These are phyloP conservation scores for Diloba caeruleocephala DNA, from an alignment of 2,888 invertebrate species.

Conservation along the genomic window DNA sequence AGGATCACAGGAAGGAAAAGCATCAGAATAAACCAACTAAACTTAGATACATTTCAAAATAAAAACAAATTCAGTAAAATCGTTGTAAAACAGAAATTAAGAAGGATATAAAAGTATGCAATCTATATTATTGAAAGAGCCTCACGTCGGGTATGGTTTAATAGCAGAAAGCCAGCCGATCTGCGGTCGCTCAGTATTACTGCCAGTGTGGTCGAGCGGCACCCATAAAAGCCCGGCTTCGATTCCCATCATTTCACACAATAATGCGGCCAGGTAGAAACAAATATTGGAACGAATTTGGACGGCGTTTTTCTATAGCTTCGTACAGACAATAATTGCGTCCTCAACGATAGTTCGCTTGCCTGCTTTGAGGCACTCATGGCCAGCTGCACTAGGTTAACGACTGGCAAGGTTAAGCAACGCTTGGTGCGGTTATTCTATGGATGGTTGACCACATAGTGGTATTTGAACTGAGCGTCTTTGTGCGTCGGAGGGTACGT, in stretches of 20 bases:
- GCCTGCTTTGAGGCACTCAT: too few relatives aligned
- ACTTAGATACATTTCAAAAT: constrained; percentile 6
- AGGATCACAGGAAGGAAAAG: too few relatives aligned
- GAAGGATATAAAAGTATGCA: constrained; percentile 17
- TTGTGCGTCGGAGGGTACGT: too few relatives aligned
- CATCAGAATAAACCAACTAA: too few relatives aligned
- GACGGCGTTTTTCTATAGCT: constrained; percentile 25
- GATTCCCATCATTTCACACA: constrained; percentile 42
- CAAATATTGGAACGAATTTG: constrained; percentile 47
- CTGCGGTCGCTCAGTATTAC: constrained; percentile 44
- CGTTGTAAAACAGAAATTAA: constrained; percentile 13
- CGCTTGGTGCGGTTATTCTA: too few relatives aligned
- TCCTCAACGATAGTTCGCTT: constrained; percentile 7
- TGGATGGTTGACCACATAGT: too few relatives aligned
- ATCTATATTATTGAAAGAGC: constrained; percentile 36
- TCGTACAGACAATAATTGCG: constrained; percentile 12
- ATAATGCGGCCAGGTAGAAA: constrained; percentile 39
- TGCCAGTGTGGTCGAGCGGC: constrained; percentile 32
- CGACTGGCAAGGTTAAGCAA: too few relatives aligned
- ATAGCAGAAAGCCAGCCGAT: constrained; percentile 37
- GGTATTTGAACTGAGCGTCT: too few relatives aligned
- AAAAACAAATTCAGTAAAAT: constrained; percentile 29
- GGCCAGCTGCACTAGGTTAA: not conserved
- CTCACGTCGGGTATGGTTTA: constrained; percentile 22
- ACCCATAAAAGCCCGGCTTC: constrained; percentile 50